These are phyloP conservation scores for Datnioides undecimradiatus DNA, from an alignment of 2,113 vertebrate species.

Conservation along the genomic window DNA sequence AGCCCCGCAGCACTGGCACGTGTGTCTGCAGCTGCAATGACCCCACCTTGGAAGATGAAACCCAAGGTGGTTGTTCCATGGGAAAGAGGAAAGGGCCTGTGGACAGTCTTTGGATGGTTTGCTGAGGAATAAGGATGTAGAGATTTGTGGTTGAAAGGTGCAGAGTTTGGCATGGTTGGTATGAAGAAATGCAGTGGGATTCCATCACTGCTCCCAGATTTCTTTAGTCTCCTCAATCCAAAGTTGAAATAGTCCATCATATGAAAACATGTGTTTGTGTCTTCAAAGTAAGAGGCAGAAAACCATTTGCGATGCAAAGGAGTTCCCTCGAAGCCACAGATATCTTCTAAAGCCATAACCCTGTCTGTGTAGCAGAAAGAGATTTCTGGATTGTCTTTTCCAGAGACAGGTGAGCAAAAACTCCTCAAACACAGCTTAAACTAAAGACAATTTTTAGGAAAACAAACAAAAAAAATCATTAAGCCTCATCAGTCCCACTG, in stretches of 20 bases:
- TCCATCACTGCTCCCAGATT: conserved; percentile 7
- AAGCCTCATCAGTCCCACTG: background rate
- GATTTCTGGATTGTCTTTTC: conserved; percentile 26
- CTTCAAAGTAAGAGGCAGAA: conserved; percentile 42
- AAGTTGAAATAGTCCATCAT: conserved; percentile 20
- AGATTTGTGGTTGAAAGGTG: background rate
- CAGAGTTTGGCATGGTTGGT: conserved; percentile 33
- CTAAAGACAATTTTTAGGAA: conserved; percentile 11
- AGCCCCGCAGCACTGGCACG: conserved; percentile 86
- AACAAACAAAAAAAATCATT: conserved; percentile 6
- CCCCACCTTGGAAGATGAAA: conserved; percentile 86
- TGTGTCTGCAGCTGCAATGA: conserved; percentile 88
- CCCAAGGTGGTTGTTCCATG: conserved; percentile 90
- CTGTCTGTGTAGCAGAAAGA: background rate
- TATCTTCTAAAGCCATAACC: conserved; percentile 87
- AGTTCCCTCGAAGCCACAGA: conserved; percentile 76
- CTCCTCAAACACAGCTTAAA: conserved; percentile 23
- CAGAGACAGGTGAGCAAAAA: background rate
- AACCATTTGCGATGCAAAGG: conserved; percentile 22
- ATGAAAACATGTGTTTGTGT: conserved; percentile 17
- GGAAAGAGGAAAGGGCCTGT: conserved; percentile 73
- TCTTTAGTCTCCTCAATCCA: conserved; percentile 7
- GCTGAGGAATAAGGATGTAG: background rate
- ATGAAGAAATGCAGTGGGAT: conserved; percentile 56
- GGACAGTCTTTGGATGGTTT: conserved; percentile 40